Evolutionary conservation across 2,888 invertebrate genomes (phyloP).

Genomic region (Apoda limacodes): DNA sequence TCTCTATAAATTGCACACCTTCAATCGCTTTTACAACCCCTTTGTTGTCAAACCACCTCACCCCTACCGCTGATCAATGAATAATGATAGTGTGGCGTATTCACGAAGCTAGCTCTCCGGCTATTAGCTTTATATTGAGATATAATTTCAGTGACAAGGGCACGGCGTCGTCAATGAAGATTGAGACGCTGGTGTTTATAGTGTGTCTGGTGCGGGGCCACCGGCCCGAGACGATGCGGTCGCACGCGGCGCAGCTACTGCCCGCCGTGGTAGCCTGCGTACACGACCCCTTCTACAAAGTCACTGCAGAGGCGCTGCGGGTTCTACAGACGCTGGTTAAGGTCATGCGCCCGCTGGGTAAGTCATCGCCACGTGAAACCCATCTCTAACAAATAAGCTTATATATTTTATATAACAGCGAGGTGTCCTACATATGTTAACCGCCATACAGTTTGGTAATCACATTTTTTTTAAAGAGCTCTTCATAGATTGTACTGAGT

Average conservation of each 20-base stretch:
- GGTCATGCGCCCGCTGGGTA: constrained; percentile 89
- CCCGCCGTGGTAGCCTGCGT: constrained; percentile 91
- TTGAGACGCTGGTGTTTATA: constrained; percentile 94
- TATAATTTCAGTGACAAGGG: constrained; percentile 89
- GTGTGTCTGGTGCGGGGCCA: constrained; percentile 86
- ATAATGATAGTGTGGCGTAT: too few species aligned
- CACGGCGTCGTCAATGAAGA: constrained; percentile 97
- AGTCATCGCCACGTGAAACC: too few species aligned
- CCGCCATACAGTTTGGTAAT: too few species aligned
- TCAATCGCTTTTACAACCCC: too few species aligned
- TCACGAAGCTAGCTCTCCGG: too few species aligned
- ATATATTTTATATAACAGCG: too few species aligned
- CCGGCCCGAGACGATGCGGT: constrained; percentile 81
- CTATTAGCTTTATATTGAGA: too few species aligned
- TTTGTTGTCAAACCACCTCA: too few species aligned
- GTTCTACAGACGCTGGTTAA: constrained; percentile 95
- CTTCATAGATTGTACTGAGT: not conserved
- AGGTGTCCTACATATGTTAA: too few species aligned
- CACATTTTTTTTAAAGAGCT: too few species aligned
- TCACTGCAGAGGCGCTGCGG: constrained; percentile 94
- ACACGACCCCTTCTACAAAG: constrained; percentile 97
- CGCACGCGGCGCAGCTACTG: constrained; percentile 81
- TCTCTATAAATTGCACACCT: too few species aligned
- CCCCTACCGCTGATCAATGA: too few species aligned
- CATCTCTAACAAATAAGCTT: not conserved